Conservation (phyloP, 2,888 invertebrate genomes). For the Sthenelais limicola region DNA sequence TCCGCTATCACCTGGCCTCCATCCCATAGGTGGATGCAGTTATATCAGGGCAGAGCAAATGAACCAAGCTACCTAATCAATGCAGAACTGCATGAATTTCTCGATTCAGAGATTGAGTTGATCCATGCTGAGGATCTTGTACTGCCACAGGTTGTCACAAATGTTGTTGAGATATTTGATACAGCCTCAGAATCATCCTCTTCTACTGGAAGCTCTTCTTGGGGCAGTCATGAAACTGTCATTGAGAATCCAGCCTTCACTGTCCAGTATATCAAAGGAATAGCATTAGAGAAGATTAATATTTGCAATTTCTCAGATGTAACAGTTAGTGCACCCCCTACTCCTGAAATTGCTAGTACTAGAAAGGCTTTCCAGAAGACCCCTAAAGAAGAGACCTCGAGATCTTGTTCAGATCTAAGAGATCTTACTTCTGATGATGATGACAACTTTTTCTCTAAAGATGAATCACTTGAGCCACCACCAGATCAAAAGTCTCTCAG, state of each 20-base stretch:
- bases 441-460: too few relatives aligned
- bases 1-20: too few relatives aligned
- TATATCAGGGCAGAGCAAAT: background rate
- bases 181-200: constrained; percentile 26
- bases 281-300: constrained; percentile 1
- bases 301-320: background rate
- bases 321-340: too few relatives aligned
- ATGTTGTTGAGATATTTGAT: background rate
- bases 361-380: too few relatives aligned
- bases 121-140: background rate
- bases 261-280: constrained; percentile 18
- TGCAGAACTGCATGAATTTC: background rate
- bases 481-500: too few relatives aligned
- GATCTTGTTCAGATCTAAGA: too few relatives aligned
- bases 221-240: constrained; percentile 28
- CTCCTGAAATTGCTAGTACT: too few relatives aligned
- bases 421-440: too few relatives aligned
- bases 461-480: too few relatives aligned
- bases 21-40: too few relatives aligned
- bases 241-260: constrained; percentile 24
- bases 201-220: constrained; percentile 1
- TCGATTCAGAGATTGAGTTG: background rate
- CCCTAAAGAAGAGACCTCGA: too few relatives aligned
- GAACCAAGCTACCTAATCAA: background rate
- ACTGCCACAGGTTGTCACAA: background rate